Conservation (phyloP, 2,113 vertebrate genomes). For the Egretta garzetta region DNA sequence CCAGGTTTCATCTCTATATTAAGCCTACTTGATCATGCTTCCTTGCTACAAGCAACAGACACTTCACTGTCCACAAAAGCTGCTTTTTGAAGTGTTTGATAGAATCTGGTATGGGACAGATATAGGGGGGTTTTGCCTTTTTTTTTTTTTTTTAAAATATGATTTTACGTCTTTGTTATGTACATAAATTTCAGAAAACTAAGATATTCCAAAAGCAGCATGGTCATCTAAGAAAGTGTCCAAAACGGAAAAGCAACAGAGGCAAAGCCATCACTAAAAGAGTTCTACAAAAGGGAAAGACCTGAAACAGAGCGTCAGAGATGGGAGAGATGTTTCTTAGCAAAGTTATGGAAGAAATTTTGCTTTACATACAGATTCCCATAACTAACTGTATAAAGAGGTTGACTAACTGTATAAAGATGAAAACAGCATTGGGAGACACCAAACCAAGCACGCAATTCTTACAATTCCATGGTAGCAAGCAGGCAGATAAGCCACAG, state of each 20-base stretch:
- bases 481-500: not conserved
- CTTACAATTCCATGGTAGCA: not conserved
- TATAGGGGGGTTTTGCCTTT: rapidly evolving
- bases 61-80: not conserved
- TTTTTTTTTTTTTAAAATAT: no score
- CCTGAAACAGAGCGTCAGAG: not conserved
- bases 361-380: not conserved
- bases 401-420: not conserved
- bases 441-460: not conserved
- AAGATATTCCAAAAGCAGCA: not conserved
- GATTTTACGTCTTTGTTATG: not conserved
- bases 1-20: not conserved
- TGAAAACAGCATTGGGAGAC: not conserved
- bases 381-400: not conserved
- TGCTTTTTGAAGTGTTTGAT: not conserved
- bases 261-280: not conserved
- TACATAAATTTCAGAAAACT: not conserved
- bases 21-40: not conserved
- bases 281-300: not conserved
- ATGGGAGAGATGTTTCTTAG: not conserved
- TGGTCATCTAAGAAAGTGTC: not conserved
- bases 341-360: not conserved
- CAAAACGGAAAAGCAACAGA: not conserved
- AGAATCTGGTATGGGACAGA: not conserved
- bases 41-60: not conserved